These are phyloP conservation scores for Microcebus lehilahytsara DNA, from an alignment of 2,113 vertebrate genomes.

Conservation along the genomic window DNA sequence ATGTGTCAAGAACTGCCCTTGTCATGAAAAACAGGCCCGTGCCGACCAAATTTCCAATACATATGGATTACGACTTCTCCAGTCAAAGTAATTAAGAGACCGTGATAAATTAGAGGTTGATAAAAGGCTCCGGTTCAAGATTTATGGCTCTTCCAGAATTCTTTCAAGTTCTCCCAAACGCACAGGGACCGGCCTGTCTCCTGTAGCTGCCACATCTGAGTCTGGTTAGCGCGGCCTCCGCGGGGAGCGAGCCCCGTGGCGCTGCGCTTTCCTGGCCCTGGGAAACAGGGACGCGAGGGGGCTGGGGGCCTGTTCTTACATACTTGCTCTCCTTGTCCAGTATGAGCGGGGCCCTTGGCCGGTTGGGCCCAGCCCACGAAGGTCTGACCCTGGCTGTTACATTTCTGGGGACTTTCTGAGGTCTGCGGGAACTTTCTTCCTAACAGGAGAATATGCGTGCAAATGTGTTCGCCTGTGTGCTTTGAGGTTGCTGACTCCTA, in stretches of 20 bases:
- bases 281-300: slow-evolving; percentile 62
- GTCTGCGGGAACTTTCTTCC: background rate
- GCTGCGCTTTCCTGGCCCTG: slow-evolving; percentile 67
- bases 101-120: slow-evolving; percentile 85
- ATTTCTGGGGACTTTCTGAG: slow-evolving; percentile 63
- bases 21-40: slow-evolving; percentile 64
- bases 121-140: slow-evolving; percentile 84
- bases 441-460: background rate
- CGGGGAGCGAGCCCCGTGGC: slow-evolving; percentile 63
- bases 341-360: slow-evolving; percentile 58
- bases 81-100: slow-evolving; percentile 84
- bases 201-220: slow-evolving; percentile 84
- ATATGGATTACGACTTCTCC: slow-evolving; percentile 82
- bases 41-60: slow-evolving; percentile 69
- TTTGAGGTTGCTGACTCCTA: background rate
- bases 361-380: slow-evolving; percentile 52
- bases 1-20: background rate
- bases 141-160: slow-evolving; percentile 80
- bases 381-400: slow-evolving; percentile 55
- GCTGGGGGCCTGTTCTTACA: slow-evolving; percentile 58
- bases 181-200: slow-evolving; percentile 72
- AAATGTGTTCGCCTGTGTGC: background rate
- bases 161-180: slow-evolving; percentile 86
- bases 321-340: slow-evolving; percentile 46
- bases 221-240: slow-evolving; percentile 82